Base-by-base conservation (phyloP, 2,888 invertebrate species). In the Hemicrepidius hirtus region DNA sequence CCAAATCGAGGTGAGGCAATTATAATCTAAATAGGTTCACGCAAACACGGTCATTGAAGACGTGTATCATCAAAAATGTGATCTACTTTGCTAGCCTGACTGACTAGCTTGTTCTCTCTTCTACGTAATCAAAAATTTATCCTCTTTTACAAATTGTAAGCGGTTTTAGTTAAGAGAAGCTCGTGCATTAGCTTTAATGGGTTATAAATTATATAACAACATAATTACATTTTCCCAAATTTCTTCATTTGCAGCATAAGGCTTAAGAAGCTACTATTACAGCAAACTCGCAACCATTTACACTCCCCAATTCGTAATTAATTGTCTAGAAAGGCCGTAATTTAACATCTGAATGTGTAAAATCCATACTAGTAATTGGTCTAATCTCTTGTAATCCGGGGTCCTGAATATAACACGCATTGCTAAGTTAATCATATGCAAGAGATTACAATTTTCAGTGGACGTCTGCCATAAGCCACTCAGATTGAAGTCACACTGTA, bases 301-400 rank as follows among this genome's bases (percentile, higher is more conserved):
- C 46, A 18, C 18, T 18, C 9, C 13, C 57, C 37, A 18, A 57
- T 37, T 20, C 7, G 20, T 37, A 57, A 57, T 75, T 77, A 70
- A 66, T 66, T 57, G 66, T 66, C 66, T 66, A 66, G 41, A 40
- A 57, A 18, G 12, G 37, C 32, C 67, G 70, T 68, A 73, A 73
- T 75, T 76, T 75, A 76, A 76, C 73, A 76, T 75, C 74, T 70
- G 68, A 75, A 69, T 75, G 76, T 74, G 75, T 68, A 74, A 76
- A 77, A 76, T 75, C 76, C 76, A 77, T 74, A 75, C 63, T 74
- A 76, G 78, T 80, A 80, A 80, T 79, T 80, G 79, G 75, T 70
- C 65, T 80, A 80, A 79, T 78, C 79, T 73, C 59, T 71, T 74
- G 75, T 80, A 80, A 80, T 79, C 79, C 79, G 41, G 46, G 69